These are phyloP conservation scores for Lepidochrysops patricia DNA, from an alignment of 2,888 invertebrate species.

Conservation along the genomic window DNA sequence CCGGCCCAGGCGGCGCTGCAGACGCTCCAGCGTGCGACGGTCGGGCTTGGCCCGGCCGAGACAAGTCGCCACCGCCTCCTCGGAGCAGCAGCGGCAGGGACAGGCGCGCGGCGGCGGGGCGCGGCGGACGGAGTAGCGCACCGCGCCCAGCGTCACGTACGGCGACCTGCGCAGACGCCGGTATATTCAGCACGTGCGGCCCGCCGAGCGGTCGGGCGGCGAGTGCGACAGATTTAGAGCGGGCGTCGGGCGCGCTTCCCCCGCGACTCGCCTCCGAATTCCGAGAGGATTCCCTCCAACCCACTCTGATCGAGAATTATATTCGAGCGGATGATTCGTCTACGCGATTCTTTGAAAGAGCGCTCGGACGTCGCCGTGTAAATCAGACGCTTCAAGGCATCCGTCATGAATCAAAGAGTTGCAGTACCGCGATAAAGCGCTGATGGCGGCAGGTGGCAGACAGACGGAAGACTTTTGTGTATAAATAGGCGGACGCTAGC, in stretches of 20 bases:
- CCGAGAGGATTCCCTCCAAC: conserved; percentile 70
- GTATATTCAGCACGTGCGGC: conserved; percentile 50
- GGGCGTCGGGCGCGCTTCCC: conserved; percentile 52
- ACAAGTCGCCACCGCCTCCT: conserved; percentile 71
- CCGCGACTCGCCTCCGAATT: conserved; percentile 56
- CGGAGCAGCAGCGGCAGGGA: conserved; percentile 73
- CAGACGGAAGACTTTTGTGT: conserved; percentile 59
- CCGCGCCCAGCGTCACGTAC: conserved; percentile 80
- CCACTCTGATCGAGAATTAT: conserved; percentile 53
- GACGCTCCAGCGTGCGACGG: conserved; percentile 85
- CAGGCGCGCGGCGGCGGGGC: conserved; percentile 76
- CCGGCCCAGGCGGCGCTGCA: conserved; percentile 84
- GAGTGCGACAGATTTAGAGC: conserved; percentile 68
- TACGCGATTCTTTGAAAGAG: conserved; percentile 36
- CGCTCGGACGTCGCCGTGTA: conserved; percentile 28
- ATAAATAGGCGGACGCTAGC: conserved; percentile 62
- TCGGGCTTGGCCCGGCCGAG: conserved; percentile 68
- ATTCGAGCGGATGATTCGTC: conserved; percentile 50
- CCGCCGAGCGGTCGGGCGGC: conserved; percentile 58
- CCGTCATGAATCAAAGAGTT: conserved; percentile 16
- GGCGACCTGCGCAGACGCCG: conserved; percentile 60
- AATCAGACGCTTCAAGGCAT: conserved; percentile 24
- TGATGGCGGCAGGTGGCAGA: conserved; percentile 50
- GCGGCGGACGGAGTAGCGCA: conserved; percentile 81
- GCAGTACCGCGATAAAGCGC: conserved; percentile 21